Base-by-base conservation (phyloP, 2,888 invertebrate species). In the Trachelus tabidus region DNA sequence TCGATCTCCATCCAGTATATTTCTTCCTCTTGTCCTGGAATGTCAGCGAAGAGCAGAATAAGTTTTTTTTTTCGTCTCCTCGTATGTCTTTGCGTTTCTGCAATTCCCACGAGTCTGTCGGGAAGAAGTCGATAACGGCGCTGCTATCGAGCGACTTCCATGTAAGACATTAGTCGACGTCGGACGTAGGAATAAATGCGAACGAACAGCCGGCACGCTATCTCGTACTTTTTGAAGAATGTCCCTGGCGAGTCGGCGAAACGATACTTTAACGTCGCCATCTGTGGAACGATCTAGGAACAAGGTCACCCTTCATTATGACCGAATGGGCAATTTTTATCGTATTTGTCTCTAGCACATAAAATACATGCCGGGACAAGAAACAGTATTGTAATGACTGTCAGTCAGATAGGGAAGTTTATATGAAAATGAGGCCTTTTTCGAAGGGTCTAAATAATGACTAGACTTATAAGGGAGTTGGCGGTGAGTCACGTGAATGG, bases 151-250 rank as follows among this genome's bases (percentile, higher is more conserved):
- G 40, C 40, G 40, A 23, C 40, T 84, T 81, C 83, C 80, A 75
- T 68, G 76, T 40, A 80, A 83, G 83, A 83, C 83, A 85, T 85
- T 85, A 83, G 82, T 82, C 85, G 83, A 83, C 80, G 83, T 81
- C 80, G 77, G 81, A 77, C 75, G 77, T 79, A 81, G 78, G 73
- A 83, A 82, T 84, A 83, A 83, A 85, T 81, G 79, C 78, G 80
- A 79, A 82, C 82, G 82, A 83, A 83, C 80, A 81, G 81, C 81
- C 80, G 78, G 78, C 80, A 83, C 83, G 82, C 83, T 83, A 85
- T 83, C 83, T 80, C 77, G 71, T 78, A 73, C 79, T 73, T 75
- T 80, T 80, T 79, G 80, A 79, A 75, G 81, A 80, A 81, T 81
- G 81, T 83, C 81, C 23, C 40, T 56, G 79, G 80, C 76, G 80